Base-by-base conservation (phyloP, 2,888 invertebrate species). In the Chymomyza caudatula region DNA sequence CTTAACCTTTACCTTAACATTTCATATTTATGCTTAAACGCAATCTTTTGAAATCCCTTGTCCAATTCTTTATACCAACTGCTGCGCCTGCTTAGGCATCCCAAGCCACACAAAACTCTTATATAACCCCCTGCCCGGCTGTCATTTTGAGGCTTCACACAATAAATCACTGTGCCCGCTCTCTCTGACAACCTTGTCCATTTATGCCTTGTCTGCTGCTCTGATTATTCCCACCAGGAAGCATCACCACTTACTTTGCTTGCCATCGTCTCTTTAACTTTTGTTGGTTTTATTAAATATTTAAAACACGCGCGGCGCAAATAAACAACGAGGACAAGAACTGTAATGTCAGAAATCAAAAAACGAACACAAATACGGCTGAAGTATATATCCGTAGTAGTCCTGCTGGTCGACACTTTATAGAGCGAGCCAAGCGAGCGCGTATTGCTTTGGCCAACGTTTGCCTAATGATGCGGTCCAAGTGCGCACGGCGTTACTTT, bases 231-330 rank as follows among this genome's bases (percentile, higher is more conserved):
- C 29, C 29, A 52, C 23, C 23, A 13, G 11, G 8, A 20, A n/a
- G n/a, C n/a, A n/a, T n/a, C n/a, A 23, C 15, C 69, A 88, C 88
- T 88, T 88, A 88, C 88, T 85, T 86, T 84, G 70, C 67, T 78
- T 70, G 88, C 80, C 89, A 88, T 88, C 51, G 51, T 51, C 13
- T 17, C 17, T 19, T 67, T 55, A 57, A 5, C 13, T 67, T 23
- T 52, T 63, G n/a, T 67, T 58, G 11, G 47, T 69, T 68, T 4
- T 59, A 49, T 73, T 54, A 69, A 67, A 70, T 61, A 69, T 64
- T 60, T 62, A 23, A 65, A 61, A 60, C 65, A 69, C 71, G 62
- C 70, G 70, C 43, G 61, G 63, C 73, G 57, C 37, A 47, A 29
- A 53, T 51, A 52, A 61, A 63, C 2, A 62, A 55, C 17, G n/a